phyloP scores from a whole-genome alignment of 2,797 vertebrate species.

The Loriculus beryllinus region DNA sequence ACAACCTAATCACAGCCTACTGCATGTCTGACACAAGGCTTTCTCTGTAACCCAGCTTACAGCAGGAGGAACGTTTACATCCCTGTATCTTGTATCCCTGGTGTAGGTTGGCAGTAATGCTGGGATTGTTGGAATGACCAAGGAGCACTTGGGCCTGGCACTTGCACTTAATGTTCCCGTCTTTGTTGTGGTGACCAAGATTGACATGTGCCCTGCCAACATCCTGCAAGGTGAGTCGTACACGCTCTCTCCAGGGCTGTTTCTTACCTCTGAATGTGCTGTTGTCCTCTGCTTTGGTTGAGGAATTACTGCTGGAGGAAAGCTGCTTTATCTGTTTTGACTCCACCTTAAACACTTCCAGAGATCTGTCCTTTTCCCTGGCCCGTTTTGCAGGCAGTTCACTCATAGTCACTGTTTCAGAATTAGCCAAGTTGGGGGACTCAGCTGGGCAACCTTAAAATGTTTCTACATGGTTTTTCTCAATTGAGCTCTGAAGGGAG shows the following conservation, averaged over 20 bases:
- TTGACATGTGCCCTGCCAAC: constrained; percentile 97
- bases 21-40: background rate
- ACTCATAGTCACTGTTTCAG: background rate
- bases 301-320: background rate
- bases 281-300: background rate
- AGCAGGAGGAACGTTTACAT: background rate
- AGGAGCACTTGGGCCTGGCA: constrained; percentile 94
- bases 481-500: background rate
- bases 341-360: background rate
- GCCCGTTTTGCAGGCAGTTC: background rate
- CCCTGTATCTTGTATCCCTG: constrained; percentile 5
- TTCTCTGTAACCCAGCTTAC: background rate
- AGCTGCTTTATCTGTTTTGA: background rate
- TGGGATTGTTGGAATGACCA: constrained; percentile 97
- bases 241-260: background rate
- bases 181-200: constrained; percentile 97
- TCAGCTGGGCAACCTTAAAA: background rate
- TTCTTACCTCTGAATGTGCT: background rate
- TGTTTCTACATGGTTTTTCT: background rate
- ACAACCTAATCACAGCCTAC: background rate
- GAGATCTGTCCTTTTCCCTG: background rate
- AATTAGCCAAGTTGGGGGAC: background rate
- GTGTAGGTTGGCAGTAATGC: constrained; percentile 95
- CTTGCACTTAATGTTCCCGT: constrained; percentile 94
- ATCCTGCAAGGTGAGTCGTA: constrained; percentile 90